A percentile compares a stretch with the other conserved stretches of the same genome.
These are phyloP conservation scores for Ceuthmochares aereus DNA, from an alignment of 2,113 vertebrate species.

Conservation along the genomic window DNA sequence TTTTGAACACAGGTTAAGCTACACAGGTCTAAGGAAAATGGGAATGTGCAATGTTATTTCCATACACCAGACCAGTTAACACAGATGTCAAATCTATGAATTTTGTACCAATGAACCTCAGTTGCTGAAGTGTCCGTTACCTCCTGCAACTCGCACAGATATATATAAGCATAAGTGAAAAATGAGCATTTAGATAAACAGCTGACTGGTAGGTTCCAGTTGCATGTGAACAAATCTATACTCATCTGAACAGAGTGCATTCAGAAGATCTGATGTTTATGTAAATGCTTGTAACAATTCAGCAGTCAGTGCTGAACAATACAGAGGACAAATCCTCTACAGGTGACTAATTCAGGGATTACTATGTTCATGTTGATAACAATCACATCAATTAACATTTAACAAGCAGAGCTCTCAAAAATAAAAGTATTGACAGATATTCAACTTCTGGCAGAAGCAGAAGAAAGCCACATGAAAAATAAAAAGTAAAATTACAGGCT, in stretches of 20 bases:
- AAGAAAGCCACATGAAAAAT: background rate
- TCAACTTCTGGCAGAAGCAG: background rate
- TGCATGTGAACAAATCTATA: background rate
- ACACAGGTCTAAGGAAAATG: background rate
- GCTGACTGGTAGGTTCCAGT: background rate
- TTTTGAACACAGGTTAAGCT: background rate
- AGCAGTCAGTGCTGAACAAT: background rate
- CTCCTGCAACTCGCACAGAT: background rate
- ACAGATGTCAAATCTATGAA: background rate
- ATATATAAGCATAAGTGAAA: background rate
- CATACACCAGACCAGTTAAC: background rate
- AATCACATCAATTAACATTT: conserved; percentile 49
- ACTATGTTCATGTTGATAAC: conserved; percentile 26
- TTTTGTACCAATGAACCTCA: background rate
- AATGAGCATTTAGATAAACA: background rate
- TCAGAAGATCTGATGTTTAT: background rate
- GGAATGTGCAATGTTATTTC: background rate
- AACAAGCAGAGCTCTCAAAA: conserved; percentile 46
- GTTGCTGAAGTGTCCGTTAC: background rate
- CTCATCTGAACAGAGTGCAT: background rate
- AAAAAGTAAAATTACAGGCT: background rate
- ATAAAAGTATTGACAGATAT: background rate
- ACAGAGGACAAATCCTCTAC: conserved; percentile 40
- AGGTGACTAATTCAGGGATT: conserved; percentile 51
- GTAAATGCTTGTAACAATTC: conserved; percentile 18